Evolutionary conservation across 1,140 invertebrate species (phyloP).

Genomic region (Triops cancriformis): DNA sequence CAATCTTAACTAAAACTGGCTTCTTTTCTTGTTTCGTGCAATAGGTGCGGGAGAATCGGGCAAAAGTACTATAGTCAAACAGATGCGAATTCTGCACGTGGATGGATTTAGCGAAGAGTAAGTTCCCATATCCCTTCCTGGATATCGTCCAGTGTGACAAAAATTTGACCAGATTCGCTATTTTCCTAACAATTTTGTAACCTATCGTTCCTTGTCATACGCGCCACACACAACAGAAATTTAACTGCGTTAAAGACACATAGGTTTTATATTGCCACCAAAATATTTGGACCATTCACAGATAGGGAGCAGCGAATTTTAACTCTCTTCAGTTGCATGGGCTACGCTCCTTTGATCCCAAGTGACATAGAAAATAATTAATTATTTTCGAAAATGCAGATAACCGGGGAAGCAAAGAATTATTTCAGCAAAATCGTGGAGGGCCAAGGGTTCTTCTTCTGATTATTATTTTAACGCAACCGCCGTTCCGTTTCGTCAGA

Average conservation of each 20-base stretch:
- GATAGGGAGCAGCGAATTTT: too few relatives aligned
- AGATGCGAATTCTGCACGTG: slow-evolving; percentile 99
- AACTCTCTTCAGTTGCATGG: too few relatives aligned
- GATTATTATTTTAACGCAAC: neutral
- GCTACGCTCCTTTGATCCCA: too few relatives aligned
- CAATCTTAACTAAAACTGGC: slow-evolving; percentile 27
- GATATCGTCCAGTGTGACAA: too few relatives aligned
- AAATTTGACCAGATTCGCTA: too few relatives aligned
- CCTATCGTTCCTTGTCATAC: too few relatives aligned
- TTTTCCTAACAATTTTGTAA: too few relatives aligned
- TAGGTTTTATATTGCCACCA: too few relatives aligned
- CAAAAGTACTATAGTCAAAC: slow-evolving; percentile 99
- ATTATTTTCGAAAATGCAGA: too few relatives aligned
- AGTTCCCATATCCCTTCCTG: slow-evolving; percentile 37
- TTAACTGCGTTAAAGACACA: too few relatives aligned
- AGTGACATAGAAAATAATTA: too few relatives aligned
- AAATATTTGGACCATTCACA: too few relatives aligned
- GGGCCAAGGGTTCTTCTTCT: neutral
- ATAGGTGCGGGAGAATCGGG: slow-evolving; percentile 91
- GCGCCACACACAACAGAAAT: neutral
- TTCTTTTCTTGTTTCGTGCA: slow-evolving; percentile 34
- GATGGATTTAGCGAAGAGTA: slow-evolving; percentile 91
- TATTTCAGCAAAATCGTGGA: neutral
- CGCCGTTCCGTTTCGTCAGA: neutral
- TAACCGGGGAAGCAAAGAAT: neutral